Evolutionary conservation across 2,113 vertebrate species (phyloP).

Genomic region (Protobothrops flavoviridis): DNA sequence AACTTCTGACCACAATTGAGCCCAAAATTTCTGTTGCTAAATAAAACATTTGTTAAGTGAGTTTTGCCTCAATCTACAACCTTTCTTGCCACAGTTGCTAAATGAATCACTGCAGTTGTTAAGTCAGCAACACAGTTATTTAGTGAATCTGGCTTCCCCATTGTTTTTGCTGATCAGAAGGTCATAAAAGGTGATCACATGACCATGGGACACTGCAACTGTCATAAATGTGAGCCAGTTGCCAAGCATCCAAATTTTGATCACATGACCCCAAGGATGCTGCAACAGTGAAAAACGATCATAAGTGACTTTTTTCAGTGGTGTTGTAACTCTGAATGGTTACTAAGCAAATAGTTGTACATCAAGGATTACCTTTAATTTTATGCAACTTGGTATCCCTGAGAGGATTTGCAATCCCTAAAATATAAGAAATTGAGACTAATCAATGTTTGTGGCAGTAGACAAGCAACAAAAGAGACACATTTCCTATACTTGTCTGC

Average conservation of each 20-base stretch:
- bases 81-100: not conserved
- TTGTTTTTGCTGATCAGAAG: not conserved
- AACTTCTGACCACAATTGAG: not conserved
- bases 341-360: not conserved
- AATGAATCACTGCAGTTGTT: not conserved
- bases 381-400: not conserved
- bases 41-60: not conserved
- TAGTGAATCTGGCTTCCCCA: not conserved
- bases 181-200: not conserved
- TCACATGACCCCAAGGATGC: not conserved
- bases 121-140: not conserved
- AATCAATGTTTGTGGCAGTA: not conserved
- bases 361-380: not conserved
- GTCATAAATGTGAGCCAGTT: not conserved
- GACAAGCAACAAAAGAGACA: not conserved
- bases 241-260: not conserved
- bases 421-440: not conserved
- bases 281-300: not conserved
- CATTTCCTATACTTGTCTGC: not conserved
- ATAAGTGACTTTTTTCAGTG: not conserved
- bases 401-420: not conserved
- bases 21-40: not conserved
- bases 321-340: not conserved
- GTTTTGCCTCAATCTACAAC: no score
- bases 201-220: not conserved